Conservation (phyloP, 2,888 invertebrate genomes). For the Lasioglossum oenotherae region DNA sequence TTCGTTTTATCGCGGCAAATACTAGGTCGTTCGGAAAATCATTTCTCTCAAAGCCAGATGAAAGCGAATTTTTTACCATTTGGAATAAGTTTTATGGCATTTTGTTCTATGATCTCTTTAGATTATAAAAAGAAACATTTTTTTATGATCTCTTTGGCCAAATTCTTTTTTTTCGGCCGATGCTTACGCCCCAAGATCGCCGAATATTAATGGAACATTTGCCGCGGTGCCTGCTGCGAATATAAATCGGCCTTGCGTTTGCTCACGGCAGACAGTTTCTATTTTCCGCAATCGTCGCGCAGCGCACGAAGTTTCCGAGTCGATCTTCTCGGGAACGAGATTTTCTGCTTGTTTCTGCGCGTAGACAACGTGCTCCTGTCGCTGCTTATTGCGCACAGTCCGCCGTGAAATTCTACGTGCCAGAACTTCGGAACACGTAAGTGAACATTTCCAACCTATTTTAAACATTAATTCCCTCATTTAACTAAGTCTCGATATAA, state of each 20-base stretch:
- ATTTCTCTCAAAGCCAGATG: too few relatives aligned
- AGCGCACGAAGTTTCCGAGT: background rate
- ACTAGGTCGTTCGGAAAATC: too few relatives aligned
- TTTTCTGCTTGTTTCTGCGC: background rate
- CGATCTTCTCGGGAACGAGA: conserved; percentile 7
- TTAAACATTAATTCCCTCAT: background rate
- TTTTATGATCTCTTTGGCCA: too few relatives aligned
- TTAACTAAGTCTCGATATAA: background rate
- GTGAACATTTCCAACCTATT: background rate
- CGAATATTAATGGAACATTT: background rate
- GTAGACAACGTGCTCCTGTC: background rate
- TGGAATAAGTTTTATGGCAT: too few relatives aligned
- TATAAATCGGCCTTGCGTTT: background rate
- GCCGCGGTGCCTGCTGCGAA: background rate
- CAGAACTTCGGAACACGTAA: background rate
- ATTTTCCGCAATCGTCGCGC: background rate
- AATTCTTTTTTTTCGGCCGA: background rate
- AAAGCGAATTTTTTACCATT: too few relatives aligned
- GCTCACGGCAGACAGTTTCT: background rate
- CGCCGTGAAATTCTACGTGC: background rate
- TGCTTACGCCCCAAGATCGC: background rate
- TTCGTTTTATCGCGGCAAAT: background rate
- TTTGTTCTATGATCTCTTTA: too few relatives aligned
- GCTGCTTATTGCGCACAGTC: background rate
- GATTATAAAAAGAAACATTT: too few relatives aligned